Base-by-base conservation (phyloP, 2,797 vertebrate species). In the Coregonus suidteri region DNA sequence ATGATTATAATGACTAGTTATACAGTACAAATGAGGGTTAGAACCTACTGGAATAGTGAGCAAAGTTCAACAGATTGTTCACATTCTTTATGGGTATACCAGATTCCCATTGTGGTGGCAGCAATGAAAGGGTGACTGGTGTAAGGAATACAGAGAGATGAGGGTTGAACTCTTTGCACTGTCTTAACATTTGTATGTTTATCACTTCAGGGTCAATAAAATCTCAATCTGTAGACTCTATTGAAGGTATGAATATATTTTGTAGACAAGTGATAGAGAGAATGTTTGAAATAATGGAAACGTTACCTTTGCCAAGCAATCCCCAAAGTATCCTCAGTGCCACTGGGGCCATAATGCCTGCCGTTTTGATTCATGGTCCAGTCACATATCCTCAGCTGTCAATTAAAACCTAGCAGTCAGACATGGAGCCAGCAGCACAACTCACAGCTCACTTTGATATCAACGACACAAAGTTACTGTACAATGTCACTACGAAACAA, bases 301-400 rank as follows among this genome's bases (percentile, higher is more conserved):
- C 94, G 94, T 99, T 99, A 99, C 98, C 98, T 99, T 98, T 99
- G 98, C 97, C 97, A 99, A 97, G 98, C 96, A 97, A 99, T 99
- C 97, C 98, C 98, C 97, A 99, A 98, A 97, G 97, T 97, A 96
- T 99, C 98, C 96, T 99, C 98, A 96, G 95, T 96, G 96, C 96
- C 95, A 98, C 96, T 97, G 97, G 98, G 96, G 96, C 98, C 98
- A 97, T 98, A 99, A 97, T 98, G 97, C 96, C 97, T 98, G 97
- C 97, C 96, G 97, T 98, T 98, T 98, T 98, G 97, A 98, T 98
- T 99, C 98, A 98, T 96, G 97, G 97, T 99, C 97, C 98, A 99
- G 98, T 99, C 98, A 99, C 97, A 99, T 96, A 99, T 98, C 96
- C 97, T 99, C 96, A 99, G 98, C 98, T 99, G 98, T 99, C 98